Evolutionary conservation across 2,888 invertebrate species (phyloP), one percentile per base, ranked within the genome.

Genomic region (Uloborus plumipes): DNA sequence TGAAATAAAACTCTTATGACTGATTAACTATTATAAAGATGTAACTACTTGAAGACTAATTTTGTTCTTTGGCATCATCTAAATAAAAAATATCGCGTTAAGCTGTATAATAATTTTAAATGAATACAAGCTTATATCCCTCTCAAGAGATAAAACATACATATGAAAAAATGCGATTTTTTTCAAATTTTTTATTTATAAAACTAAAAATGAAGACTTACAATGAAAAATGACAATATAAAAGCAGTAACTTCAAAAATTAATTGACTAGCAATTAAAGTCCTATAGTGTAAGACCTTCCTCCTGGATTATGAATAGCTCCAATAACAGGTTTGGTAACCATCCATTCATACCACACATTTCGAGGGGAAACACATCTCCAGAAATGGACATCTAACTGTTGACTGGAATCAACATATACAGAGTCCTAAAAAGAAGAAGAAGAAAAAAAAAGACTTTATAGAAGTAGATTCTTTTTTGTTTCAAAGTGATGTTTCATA

Each of bases 281-380:
- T 84, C 92, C 92, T 85, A 94, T 94, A 71, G 91, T 93, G 88
- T 93, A 93, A 3, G 94, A 93, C 84, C 93, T 89, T n/a, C 94
- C 94, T 87, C 92, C 92, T 11, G 93, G 92, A 89, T 94, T 94
- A 88, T 94, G 93, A 79, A 94, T 91, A 2, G 91, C 89, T 16
- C 91, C 88, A 16, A 91, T 89, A 16, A 90, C 87, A 0, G 94
- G 94, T 80, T 92, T 90, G 11, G 92, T 91, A 18, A 94, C 91
- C 86, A 93, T 92, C 98, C 98, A 98, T 89, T 98, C 98, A 88
- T 98, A 98, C 98, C 98, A 98, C 14, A 98, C 96, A 88, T 94
- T 94, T 85, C 94, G 93, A 3, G 92, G 88, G 84, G 92, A 93
- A 72, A 93, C 93, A 85, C 93, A 92, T 49, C 98, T 91, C 97